Evolutionary conservation across 1,140 invertebrate genomes (phyloP).

Genomic region (Steinernema feltiae): DNA sequence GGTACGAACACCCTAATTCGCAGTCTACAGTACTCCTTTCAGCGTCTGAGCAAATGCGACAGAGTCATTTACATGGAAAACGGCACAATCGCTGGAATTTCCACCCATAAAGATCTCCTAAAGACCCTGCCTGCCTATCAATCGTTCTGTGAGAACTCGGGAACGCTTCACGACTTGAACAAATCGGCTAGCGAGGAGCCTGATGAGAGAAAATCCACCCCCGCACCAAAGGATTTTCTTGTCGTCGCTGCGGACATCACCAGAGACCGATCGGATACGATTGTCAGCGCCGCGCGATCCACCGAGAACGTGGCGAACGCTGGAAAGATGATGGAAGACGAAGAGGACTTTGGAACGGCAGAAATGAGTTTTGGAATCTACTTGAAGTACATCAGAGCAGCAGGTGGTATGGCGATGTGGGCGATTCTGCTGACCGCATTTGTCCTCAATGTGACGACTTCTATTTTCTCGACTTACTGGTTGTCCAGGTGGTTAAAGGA

Average conservation of each 20-base stretch:
- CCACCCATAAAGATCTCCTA: conserved; percentile 61
- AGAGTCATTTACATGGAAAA: conserved; percentile 62
- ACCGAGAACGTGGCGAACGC: background rate
- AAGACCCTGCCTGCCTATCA: conserved; percentile 52
- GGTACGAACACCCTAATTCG: conserved; percentile 20
- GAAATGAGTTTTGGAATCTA: conserved; percentile 35
- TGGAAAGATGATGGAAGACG: conserved; percentile 40
- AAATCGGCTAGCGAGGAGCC: background rate
- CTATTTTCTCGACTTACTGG: conserved; percentile 68
- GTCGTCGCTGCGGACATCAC: background rate
- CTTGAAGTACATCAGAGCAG: conserved; percentile 63
- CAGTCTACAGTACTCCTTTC: conserved; percentile 24
- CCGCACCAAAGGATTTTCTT: background rate
- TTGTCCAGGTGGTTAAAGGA: conserved; percentile 67
- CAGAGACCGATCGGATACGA: background rate
- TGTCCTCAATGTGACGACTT: conserved; percentile 64
- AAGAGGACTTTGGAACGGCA: conserved; percentile 45
- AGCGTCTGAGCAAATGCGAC: conserved; percentile 62
- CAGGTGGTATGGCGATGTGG: conserved; percentile 64
- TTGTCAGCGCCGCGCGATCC: background rate
- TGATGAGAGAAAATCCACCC: background rate
- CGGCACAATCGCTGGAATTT: conserved; percentile 60
- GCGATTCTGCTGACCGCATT: conserved; percentile 63
- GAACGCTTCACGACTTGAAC: background rate
- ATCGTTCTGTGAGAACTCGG: conserved; percentile 38